Evolutionary conservation across 2,113 vertebrate genomes (phyloP), one percentile per base, ranked within the genome.

Genomic region (Neoarius graeffei): DNA sequence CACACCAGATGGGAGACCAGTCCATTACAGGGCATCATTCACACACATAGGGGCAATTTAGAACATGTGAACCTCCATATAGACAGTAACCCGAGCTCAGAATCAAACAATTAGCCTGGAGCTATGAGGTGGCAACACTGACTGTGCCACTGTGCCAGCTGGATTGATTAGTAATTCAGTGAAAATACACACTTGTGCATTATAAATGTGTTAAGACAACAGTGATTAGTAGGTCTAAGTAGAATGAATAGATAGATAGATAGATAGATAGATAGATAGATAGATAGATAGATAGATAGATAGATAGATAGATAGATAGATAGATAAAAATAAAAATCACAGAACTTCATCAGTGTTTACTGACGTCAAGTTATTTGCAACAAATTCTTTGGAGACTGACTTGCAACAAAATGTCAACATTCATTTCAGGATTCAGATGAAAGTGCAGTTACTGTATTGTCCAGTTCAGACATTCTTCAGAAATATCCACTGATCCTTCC

Each of bases 401-500:
- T 35, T 71, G 27, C 74, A 73, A 85, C 74, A 59, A 48, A 74
- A 85, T 85, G 84, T 73, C 67, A 85, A 73, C 84, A 59, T 74
- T 85, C 52, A 84, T 84, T 57, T 35, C 30, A 73, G 69, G 10
- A 74, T 17, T 57, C 52, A 85, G 50, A 66, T n/a, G 52, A 85
- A 85, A 48, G 52, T 27, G 30, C 27, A 59, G 54, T 74, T 35
- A 74, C 48, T 74, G 30, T 74, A 73, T 57, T 73, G 67, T 67
- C 23, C 62, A 59, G 57, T 56, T 56, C 56, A 56, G 13, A 14
- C 56, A 7, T 54, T 54, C 10, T 54, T 54, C 52, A 54, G 7
- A 54, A 54, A 54, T 54, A 54, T 54, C 52, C 52, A 56, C 13
- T 56, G 56, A 13, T 56, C 56, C 56, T 56, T 56, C 56, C 56